phyloP scores from a whole-genome alignment of 1,140 invertebrate species.

The Pteromalus puparum region DNA sequence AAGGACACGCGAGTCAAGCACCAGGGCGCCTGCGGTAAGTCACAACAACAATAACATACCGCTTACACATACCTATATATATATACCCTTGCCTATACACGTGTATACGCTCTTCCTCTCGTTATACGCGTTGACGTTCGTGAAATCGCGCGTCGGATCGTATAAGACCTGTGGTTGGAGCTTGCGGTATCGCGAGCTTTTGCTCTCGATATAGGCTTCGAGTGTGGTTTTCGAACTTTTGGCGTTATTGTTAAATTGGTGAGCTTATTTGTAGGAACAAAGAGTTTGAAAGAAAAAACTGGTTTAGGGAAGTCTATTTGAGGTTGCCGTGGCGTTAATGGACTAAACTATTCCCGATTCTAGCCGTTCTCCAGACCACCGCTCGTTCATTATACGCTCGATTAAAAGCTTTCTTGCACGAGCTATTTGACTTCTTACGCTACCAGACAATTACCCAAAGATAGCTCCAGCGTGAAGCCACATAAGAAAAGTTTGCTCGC shows the following conservation, averaged over 20 bases:
- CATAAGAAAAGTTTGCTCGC: not conserved
- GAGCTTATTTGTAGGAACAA: too few species aligned
- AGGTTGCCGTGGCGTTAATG: not conserved
- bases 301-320: not conserved
- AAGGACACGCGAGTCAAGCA: slow-evolving; percentile 84
- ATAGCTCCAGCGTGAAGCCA: not conserved
- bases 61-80: too few species aligned
- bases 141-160: not conserved
- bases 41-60: not conserved
- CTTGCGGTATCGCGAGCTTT: not conserved
- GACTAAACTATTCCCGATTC: not conserved
- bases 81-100: not conserved
- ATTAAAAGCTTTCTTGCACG: not conserved
- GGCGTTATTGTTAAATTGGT: too few species aligned
- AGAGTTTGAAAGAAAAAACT: too few species aligned
- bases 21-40: slow-evolving; percentile 87
- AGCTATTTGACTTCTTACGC: not conserved
- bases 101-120: not conserved
- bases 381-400: not conserved
- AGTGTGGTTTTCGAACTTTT: not conserved
- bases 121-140: not conserved
- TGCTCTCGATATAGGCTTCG: not conserved
- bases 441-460: not conserved
- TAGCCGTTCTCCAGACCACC: not conserved
- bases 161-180: not conserved